These are phyloP conservation scores for Iphiclides podalirius DNA, from an alignment of 2,888 invertebrate genomes.

Conservation along the genomic window DNA sequence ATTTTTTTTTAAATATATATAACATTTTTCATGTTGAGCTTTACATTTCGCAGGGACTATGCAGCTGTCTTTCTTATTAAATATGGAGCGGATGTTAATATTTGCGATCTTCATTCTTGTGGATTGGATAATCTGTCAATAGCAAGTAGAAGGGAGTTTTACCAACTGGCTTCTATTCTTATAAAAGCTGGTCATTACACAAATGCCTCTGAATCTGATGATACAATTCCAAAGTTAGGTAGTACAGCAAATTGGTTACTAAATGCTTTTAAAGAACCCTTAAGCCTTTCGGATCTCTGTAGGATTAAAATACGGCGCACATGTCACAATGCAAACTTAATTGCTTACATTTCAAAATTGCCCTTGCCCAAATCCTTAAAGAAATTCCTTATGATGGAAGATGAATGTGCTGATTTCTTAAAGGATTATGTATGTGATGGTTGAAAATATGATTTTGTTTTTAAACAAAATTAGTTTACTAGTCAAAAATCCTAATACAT, in stretches of 20 bases:
- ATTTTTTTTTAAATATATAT: not conserved
- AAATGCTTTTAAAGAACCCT: slow-evolving; percentile 65
- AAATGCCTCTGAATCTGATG: slow-evolving; percentile 29
- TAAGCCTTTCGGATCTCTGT: slow-evolving; percentile 77
- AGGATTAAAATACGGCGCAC: slow-evolving; percentile 74
- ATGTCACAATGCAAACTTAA: slow-evolving; percentile 53
- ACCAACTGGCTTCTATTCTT: slow-evolving; percentile 54
- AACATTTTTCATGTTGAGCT: too few relatives aligned
- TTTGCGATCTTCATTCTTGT: slow-evolving; percentile 76
- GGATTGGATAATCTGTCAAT: slow-evolving; percentile 78
- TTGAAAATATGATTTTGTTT: too few relatives aligned
- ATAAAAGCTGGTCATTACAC: slow-evolving; percentile 63
- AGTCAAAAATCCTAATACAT: too few relatives aligned
- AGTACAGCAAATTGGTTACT: slow-evolving; percentile 61
- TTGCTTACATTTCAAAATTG: slow-evolving; percentile 54
- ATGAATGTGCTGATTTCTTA: slow-evolving; percentile 50
- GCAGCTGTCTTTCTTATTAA: slow-evolving; percentile 80
- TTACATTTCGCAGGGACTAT: slow-evolving; percentile 54
- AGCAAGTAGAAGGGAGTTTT: slow-evolving; percentile 61
- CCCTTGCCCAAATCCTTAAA: slow-evolving; percentile 79
- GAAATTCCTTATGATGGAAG: slow-evolving; percentile 80
- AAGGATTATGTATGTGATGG: too few relatives aligned
- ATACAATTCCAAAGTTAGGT: slow-evolving; percentile 39
- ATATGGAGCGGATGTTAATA: slow-evolving; percentile 83
- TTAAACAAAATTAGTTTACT: too few relatives aligned